phyloP scores from a whole-genome alignment of 2,888 invertebrate species.

The Torymus texanus region DNA sequence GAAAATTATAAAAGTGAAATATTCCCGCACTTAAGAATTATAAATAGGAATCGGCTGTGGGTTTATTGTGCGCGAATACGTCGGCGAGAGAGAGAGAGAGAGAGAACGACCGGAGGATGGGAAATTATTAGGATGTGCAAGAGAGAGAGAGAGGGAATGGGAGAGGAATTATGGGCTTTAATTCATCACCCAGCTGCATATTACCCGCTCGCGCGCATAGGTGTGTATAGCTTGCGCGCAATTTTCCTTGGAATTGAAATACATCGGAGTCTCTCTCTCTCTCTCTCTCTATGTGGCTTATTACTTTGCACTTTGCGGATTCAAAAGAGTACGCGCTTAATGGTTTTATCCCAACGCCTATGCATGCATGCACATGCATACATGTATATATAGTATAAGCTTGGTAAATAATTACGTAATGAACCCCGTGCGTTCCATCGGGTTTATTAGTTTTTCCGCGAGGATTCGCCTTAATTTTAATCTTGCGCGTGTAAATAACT shows the following conservation, averaged over 20 bases:
- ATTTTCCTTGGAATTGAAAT: slow-evolving; percentile 17
- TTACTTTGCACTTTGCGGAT: neutral
- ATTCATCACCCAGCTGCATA: slow-evolving; percentile 14
- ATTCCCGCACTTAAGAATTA: slow-evolving; percentile 39
- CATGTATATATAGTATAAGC: too few species aligned
- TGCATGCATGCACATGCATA: too few species aligned
- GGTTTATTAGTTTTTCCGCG: too few species aligned
- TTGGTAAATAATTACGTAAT: too few species aligned
- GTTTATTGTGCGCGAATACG: too few species aligned
- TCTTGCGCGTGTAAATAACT: too few species aligned
- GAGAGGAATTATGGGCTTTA: slow-evolving; percentile 21
- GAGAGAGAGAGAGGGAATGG: neutral
- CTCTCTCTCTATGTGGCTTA: too few species aligned
- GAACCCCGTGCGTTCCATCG: too few species aligned
- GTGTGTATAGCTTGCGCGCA: neutral
- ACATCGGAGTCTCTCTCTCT: neutral
- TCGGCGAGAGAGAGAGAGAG: neutral
- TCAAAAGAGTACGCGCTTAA: too few species aligned
- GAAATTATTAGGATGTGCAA: slow-evolving; percentile 21
- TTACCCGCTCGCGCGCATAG: neutral
- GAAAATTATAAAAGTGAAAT: slow-evolving; percentile 48
- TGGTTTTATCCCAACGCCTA: too few species aligned
- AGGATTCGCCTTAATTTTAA: too few species aligned
- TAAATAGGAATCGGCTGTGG: slow-evolving; percentile 30
- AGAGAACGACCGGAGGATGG: neutral